These are phyloP conservation scores for Poecilus cupreus DNA, from an alignment of 2,888 invertebrate species.

Conservation along the genomic window DNA sequence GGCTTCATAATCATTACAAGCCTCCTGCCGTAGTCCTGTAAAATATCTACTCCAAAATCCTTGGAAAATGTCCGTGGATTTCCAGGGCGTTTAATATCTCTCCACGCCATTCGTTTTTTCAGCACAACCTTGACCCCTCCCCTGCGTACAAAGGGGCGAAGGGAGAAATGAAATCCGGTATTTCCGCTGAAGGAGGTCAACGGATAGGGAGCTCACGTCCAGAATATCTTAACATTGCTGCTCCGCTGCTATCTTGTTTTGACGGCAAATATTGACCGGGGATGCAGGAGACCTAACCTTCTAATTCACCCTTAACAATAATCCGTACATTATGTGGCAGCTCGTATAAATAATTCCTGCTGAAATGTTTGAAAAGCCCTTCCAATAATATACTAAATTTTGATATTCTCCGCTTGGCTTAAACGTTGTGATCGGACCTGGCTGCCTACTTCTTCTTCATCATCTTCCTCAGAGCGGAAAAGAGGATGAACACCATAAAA, in stretches of 20 bases:
- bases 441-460: background rate
- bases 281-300: background rate
- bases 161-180: constrained; percentile 21
- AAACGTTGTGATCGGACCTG: background rate
- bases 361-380: too few species aligned
- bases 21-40: background rate
- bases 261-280: constrained; percentile 43
- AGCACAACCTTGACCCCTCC: background rate
- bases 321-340: constrained; percentile 15
- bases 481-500: constrained; percentile 48
- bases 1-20: background rate
- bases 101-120: background rate
- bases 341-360: background rate
- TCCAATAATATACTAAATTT: too few species aligned
- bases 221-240: constrained; percentile 39
- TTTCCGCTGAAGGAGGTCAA: constrained; percentile 37
- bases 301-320: constrained; percentile 31
- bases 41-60: constrained; percentile 4
- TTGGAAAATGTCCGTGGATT: background rate
- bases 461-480: background rate
- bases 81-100: constrained; percentile 25
- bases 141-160: background rate
- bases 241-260: constrained; percentile 27
- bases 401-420: background rate
- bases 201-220: constrained; percentile 1